These are phyloP conservation scores for Sparidentex hasta DNA, from an alignment of 2,797 vertebrate genomes.

Conservation along the genomic window DNA sequence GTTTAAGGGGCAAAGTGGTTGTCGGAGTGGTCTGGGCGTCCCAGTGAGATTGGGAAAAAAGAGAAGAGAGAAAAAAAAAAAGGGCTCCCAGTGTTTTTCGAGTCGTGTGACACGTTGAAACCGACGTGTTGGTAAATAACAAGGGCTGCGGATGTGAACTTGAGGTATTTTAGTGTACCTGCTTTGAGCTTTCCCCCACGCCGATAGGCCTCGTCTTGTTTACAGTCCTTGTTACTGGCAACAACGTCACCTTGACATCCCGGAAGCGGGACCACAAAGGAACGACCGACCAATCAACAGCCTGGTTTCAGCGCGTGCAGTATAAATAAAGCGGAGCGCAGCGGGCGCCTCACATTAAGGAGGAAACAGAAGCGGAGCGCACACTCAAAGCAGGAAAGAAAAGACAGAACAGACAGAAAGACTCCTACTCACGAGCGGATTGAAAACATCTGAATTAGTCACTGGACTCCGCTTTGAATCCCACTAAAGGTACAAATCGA, in stretches of 20 bases:
- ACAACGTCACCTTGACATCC: slow-evolving; percentile 83
- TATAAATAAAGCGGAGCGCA: slow-evolving; percentile 59
- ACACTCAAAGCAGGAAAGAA: slow-evolving; percentile 32
- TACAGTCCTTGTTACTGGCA: slow-evolving; percentile 91
- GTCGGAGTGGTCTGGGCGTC: not conserved
- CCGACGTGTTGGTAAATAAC: not conserved
- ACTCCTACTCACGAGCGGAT: slow-evolving; percentile 65
- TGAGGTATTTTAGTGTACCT: slow-evolving; percentile 26
- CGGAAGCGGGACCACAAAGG: slow-evolving; percentile 53
- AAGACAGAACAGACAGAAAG: slow-evolving; percentile 18
- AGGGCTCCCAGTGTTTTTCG: not conserved
- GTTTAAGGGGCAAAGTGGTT: not conserved
- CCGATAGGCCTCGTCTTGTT: slow-evolving; percentile 83
- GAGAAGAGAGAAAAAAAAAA: not conserved
- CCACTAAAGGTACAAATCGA: slow-evolving; percentile 83
- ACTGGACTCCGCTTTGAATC: slow-evolving; percentile 83
- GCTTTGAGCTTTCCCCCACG: slow-evolving; percentile 62
- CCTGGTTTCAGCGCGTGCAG: accelerated
- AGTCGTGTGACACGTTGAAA: slow-evolving; percentile 7
- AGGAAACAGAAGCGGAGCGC: slow-evolving; percentile 47
- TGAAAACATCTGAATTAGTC: slow-evolving; percentile 80
- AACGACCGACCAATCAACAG: slow-evolving; percentile 73
- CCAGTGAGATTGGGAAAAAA: not conserved
- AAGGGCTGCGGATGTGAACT: not conserved
- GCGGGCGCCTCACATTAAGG: slow-evolving; percentile 25